Conservation (phyloP, 2,888 invertebrate species). For the Timema podura region DNA sequence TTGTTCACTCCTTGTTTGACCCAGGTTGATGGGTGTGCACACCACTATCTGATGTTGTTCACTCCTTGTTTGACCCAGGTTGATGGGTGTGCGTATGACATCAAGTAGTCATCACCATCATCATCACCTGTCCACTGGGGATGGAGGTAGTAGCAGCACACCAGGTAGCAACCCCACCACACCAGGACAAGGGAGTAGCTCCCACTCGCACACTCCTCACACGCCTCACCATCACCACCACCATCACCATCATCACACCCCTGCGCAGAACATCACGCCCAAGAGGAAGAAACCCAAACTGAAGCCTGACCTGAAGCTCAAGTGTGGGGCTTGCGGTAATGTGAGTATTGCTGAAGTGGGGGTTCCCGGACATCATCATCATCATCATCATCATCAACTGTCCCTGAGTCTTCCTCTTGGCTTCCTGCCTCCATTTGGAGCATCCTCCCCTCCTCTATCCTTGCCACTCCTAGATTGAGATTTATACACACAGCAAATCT, state of each 20-base stretch:
- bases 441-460: too few relatives aligned
- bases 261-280: slow-evolving; percentile 41
- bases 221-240: slow-evolving; percentile 19
- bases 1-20: too few relatives aligned
- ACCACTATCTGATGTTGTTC: too few relatives aligned
- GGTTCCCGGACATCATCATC: too few relatives aligned
- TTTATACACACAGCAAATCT: too few relatives aligned
- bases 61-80: too few relatives aligned
- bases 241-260: slow-evolving; percentile 31
- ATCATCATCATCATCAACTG: too few relatives aligned
- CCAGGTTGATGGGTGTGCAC: too few relatives aligned
- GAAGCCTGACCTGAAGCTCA: slow-evolving; percentile 84
- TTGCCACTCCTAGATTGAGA: too few relatives aligned
- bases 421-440: too few relatives aligned
- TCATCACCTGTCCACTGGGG: not conserved
- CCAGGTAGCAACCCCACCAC: slow-evolving; percentile 7
- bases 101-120: not conserved
- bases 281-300: slow-evolving; percentile 75
- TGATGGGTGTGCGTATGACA: too few relatives aligned
- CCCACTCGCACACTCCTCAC: slow-evolving; percentile 10
- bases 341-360: slow-evolving; percentile 47
- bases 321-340: slow-evolving; percentile 96
- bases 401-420: too few relatives aligned
- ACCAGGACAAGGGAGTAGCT: slow-evolving; percentile 12
- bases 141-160: not conserved